Evolutionary conservation across 2,113 vertebrate species (phyloP).

Genomic region (Burhinus oedicnemus): DNA sequence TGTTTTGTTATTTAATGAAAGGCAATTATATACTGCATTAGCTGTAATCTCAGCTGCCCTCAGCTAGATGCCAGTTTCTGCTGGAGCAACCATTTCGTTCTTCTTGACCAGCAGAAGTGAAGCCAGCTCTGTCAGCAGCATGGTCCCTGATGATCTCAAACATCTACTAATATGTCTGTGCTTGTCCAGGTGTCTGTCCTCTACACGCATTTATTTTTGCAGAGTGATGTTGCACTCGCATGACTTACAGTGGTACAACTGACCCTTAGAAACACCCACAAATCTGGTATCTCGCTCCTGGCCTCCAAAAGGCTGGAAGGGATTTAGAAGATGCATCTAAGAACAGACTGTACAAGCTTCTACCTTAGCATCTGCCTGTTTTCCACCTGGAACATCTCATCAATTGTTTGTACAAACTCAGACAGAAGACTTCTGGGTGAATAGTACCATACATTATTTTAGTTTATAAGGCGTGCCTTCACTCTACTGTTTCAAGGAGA

Average conservation of each 20-base stretch:
- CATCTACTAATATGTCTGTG: background rate
- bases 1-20: slow-evolving; percentile 61
- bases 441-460: background rate
- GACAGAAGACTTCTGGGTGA: background rate
- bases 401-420: background rate
- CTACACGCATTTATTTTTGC: background rate
- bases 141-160: background rate
- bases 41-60: slow-evolving; percentile 55
- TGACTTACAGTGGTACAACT: no score
- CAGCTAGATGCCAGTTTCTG: background rate
- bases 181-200: background rate
- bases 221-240: background rate
- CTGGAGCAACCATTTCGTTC: background rate
- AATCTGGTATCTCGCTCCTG: no score
- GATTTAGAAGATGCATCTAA: no score
- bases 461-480: background rate
- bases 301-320: no score
- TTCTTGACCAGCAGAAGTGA: background rate
- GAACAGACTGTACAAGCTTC: no score
- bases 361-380: no score
- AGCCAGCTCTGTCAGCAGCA: background rate
- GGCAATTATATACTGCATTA: slow-evolving; percentile 54
- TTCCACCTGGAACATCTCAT: no score
- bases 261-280: no score
- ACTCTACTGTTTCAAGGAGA: background rate